Base-by-base conservation (phyloP, 2,888 invertebrate genomes). In the Latrodectus hesperus region DNA sequence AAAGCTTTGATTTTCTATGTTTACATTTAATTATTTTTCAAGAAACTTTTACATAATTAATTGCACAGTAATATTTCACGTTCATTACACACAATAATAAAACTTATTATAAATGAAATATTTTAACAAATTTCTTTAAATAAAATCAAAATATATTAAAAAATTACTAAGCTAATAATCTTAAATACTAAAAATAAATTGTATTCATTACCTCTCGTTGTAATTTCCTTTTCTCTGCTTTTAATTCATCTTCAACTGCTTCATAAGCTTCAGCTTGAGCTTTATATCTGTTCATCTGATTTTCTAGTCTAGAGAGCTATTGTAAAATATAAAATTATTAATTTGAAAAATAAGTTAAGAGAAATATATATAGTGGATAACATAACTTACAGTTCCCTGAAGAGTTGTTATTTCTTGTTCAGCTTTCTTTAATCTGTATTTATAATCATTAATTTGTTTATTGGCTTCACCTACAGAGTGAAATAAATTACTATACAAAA, bases 351-450 rank as follows among this genome's bases (percentile, higher is more conserved):
- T 64, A 64, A 64, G 38, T 12, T 3, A 22, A 17, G 0, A 3
- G 22, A 68, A 68, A 68, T 9, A 8, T 12, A 52, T 12, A 78
- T 14, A 26, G 49, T 65, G 1, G 6, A 17, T 51, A 52, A n/a
- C 17, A 38, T 51, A 9, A 92, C 94, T 93, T 92, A 95, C 94
- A 91, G 95, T 98, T 90, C 98, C 98, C 92, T 98, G 98, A 92
- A 98, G 94, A 92, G 98, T 97, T 90, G 98, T 97, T 92, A 98
- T 97, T 93, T 99, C 99, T 91, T 99, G 98, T 93, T 99, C 99
- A 80, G 98, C 96, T 91, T 99, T 98, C 93, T 99, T 99, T 91
- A 99, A 95, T 91, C 98, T 96, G 91, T 96, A 97, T 93, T 98
- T 98, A 92, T 97, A 97, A 93, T 99, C 99, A 78, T 96, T 95